Evolutionary conservation across 1,140 invertebrate species (phyloP).

Genomic region (Fopius arisanus): DNA sequence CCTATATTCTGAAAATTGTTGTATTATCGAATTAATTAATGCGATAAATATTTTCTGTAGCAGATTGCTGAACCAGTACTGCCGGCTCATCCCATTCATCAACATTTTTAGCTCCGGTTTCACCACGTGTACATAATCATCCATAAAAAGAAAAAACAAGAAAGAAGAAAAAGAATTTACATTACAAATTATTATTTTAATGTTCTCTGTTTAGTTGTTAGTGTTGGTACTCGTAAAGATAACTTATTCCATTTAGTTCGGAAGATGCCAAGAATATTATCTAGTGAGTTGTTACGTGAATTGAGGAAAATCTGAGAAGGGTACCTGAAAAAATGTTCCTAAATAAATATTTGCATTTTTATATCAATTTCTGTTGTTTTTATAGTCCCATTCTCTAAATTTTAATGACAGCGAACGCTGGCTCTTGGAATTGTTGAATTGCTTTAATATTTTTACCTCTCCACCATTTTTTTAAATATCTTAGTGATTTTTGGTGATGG

Average conservation of each 20-base stretch:
- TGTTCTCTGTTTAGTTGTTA: not conserved
- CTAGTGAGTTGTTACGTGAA: not conserved
- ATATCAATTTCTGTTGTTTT: not conserved
- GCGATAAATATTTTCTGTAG: no score
- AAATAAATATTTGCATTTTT: conserved; percentile 15
- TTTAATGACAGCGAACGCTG: no score
- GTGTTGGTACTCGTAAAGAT: conserved; percentile 1
- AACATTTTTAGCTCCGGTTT: not conserved
- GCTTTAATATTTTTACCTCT: no score
- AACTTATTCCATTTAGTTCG: not conserved
- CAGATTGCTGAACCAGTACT: not conserved
- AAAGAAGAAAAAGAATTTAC: not conserved
- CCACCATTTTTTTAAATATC: no score
- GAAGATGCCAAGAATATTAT: not conserved
- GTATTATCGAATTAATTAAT: no score
- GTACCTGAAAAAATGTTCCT: conserved; percentile 12
- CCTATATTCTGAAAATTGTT: not conserved
- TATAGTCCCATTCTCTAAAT: no score
- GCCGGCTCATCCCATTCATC: not conserved
- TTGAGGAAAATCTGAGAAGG: not conserved
- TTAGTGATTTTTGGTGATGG: no score
- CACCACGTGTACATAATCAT: not conserved
- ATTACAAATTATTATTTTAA: not conserved
- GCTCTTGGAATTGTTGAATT: no score
- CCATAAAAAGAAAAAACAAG: not conserved